Percentiles rank a stretch among this genome's conserved stretches.
Evolutionary conservation across 2,888 invertebrate species (phyloP).

Genomic region (Ichneumoninae sp.): DNA sequence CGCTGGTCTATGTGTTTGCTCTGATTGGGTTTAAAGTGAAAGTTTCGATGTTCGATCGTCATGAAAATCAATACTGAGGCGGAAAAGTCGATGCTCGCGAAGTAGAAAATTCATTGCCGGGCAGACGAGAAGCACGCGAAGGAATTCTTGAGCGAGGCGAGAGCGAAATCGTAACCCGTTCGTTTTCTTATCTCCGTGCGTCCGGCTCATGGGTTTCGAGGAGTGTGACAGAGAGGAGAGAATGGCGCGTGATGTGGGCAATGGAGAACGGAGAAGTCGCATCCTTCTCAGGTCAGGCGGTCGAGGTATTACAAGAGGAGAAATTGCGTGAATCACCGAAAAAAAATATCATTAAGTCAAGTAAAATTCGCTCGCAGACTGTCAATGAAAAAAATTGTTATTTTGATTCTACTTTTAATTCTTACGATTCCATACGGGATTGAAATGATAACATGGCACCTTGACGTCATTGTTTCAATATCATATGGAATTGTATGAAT

Average conservation of each 20-base stretch:
- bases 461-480: too few relatives aligned
- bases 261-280: conserved; percentile 45
- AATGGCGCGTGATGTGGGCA: conserved; percentile 30
- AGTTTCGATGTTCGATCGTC: too few relatives aligned
- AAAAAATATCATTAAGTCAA: not conserved
- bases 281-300: conserved; percentile 56
- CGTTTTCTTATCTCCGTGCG: conserved; percentile 31
- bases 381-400: too few relatives aligned
- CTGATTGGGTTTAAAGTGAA: not conserved
- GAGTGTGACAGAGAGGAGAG: conserved; percentile 61
- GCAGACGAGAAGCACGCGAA: conserved; percentile 54
- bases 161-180: conserved; percentile 74
- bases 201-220: conserved; percentile 27
- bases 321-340: conserved; percentile 59
- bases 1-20: not conserved
- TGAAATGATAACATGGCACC: too few relatives aligned
- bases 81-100: not conserved
- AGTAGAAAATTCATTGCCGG: conserved; percentile 27
- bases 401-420: too few relatives aligned
- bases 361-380: too few relatives aligned
- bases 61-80: not conserved
- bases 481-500: too few relatives aligned
- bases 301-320: conserved; percentile 54
- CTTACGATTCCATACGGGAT: too few relatives aligned
- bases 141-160: conserved; percentile 63